phyloP scores from a whole-genome alignment of 1,140 invertebrate species.

The Idris sp. region DNA sequence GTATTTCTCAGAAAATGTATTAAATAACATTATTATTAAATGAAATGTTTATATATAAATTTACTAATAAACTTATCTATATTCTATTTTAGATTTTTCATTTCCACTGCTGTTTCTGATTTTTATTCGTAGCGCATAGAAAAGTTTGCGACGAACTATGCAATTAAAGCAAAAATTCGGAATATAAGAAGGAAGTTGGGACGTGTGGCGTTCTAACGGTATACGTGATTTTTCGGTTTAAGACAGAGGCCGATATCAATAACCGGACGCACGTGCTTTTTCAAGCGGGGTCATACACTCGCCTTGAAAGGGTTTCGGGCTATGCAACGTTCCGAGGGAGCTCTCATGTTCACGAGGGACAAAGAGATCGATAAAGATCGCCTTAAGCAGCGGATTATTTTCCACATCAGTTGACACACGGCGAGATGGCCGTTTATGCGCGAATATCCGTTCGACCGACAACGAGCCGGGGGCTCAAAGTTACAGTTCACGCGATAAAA shows the following conservation, averaged over 20 bases:
- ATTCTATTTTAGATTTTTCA: too few relatives aligned
- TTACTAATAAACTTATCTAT: too few relatives aligned
- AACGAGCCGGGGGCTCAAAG: slow-evolving; percentile 52
- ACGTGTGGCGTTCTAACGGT: slow-evolving; percentile 28
- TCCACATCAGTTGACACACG: slow-evolving; percentile 58
- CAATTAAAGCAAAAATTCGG: slow-evolving; percentile 40
- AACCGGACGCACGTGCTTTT: slow-evolving; percentile 62
- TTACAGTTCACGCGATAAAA: slow-evolving; percentile 62
- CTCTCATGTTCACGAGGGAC: slow-evolving; percentile 42
- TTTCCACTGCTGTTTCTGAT: too few relatives aligned
- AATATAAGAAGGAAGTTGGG: slow-evolving; percentile 26
- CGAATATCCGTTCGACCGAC: slow-evolving; percentile 52
- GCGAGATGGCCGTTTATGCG: slow-evolving; percentile 59
- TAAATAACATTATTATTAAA: too few relatives aligned
- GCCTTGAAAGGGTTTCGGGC: slow-evolving; percentile 59
- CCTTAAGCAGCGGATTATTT: slow-evolving; percentile 65
- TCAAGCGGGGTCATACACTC: slow-evolving; percentile 36
- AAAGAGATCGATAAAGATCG: slow-evolving; percentile 66
- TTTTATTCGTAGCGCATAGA: slow-evolving; percentile 24
- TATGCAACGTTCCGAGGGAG: slow-evolving; percentile 28
- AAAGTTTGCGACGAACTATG: slow-evolving; percentile 11
- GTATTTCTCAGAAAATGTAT: too few relatives aligned
- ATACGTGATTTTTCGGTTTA: slow-evolving; percentile 56
- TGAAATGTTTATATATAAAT: too few relatives aligned
- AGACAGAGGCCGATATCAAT: slow-evolving; percentile 59